Conservation (phyloP, 2,888 invertebrate species). For the Siphlonurus alternatus region DNA sequence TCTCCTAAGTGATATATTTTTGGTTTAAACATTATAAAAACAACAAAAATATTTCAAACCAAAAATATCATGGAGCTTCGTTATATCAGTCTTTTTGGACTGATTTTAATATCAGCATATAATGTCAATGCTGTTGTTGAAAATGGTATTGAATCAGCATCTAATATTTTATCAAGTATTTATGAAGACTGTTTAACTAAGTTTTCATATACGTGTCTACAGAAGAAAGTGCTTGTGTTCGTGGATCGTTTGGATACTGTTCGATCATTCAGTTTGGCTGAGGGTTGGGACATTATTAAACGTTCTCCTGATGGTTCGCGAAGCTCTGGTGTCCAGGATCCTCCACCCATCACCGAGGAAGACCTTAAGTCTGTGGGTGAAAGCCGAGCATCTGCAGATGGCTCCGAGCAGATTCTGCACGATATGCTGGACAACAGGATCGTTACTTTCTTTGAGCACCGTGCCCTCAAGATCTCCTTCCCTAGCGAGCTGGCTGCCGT, state of each 20-base stretch:
- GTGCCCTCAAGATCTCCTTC: constrained; percentile 26
- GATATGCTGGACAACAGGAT: constrained; percentile 33
- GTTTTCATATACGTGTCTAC: constrained; percentile 38
- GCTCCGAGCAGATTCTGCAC: constrained; percentile 5
- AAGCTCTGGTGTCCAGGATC: constrained; percentile 12
- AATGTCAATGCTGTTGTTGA: background rate
- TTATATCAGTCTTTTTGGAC: background rate
- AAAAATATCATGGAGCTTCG: background rate
- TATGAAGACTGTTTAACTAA: constrained; percentile 37
- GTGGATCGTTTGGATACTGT: constrained; percentile 35
- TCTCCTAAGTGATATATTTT: too few relatives aligned
- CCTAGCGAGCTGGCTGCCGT: constrained; percentile 16
- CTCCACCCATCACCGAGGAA: constrained; percentile 11
- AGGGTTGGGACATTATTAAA: constrained; percentile 11
- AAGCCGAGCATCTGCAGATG: constrained; percentile 7
- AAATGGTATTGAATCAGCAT: constrained; percentile 3
- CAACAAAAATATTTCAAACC: too few relatives aligned
- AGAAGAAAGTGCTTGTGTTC: constrained; percentile 37
- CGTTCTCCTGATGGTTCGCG: constrained; percentile 5
- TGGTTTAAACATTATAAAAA: too few relatives aligned
- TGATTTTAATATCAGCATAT: background rate
- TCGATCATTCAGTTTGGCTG: constrained; percentile 31
- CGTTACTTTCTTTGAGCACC: constrained; percentile 38
- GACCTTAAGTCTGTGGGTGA: constrained; percentile 4
- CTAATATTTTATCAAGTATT: constrained; percentile 33